Base-by-base conservation (phyloP, 1,140 invertebrate genomes). In the Phymastichus coffea region DNA sequence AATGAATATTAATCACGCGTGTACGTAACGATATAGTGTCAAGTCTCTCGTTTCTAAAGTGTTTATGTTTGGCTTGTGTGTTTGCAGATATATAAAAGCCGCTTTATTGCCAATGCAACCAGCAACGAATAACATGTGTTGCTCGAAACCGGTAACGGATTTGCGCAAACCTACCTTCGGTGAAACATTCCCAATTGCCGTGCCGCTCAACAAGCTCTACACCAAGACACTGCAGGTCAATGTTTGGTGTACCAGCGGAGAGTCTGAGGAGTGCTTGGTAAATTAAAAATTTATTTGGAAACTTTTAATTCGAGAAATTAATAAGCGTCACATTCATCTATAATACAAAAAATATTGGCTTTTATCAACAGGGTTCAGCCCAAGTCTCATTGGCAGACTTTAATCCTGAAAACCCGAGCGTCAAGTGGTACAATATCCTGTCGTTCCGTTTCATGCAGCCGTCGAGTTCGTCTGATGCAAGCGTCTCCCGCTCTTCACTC, bases 371-470 rank as follows among this genome's bases (percentile, higher is more conserved):
- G 94, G 95, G 94, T 71, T 95, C 92, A 75, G 90, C 92, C 53
- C 94, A 97, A 88, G 92, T 97, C 56, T 97, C 94, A 73, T 81
- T 98, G 66, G 95, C 95, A 53, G 94, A 97, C 79, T 98, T 97
- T 73, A 91, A 90, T 74, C 86, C 90, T 1, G 90, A 93, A 61
- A 83, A 83, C 12, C 86, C 88, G 22, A 89, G 87, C 15, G 84
- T 91, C 22, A 92, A 93, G 75, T 98, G 95, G 95, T 97, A 97
- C 81, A 97, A 97, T 73, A 90, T 97, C 53, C 82, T 97, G 12
- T 93, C 91, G 68, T 92, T 94, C 72, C 87, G 89, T 66, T 92
- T 91, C 71, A 91, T 95, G 84, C 89, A 89, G 66, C 77, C 81
- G 22, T 80, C 72, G 74, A 77, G 69, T 63, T 77, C 63, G 30